These are phyloP conservation scores for Heliangelus exortis DNA, from an alignment of 2,797 vertebrate genomes.

Conservation along the genomic window DNA sequence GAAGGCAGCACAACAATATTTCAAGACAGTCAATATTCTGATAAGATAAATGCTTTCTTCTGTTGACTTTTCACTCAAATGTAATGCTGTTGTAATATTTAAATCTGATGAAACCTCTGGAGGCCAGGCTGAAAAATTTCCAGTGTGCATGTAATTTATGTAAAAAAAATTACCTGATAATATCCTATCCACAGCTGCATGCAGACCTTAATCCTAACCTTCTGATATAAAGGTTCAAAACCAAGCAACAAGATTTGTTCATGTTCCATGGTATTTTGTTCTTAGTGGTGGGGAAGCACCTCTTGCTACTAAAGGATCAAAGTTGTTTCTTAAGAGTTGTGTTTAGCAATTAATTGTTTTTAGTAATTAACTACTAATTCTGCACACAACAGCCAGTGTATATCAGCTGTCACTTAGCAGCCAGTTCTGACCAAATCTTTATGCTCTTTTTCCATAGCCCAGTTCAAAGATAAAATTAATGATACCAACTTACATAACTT, in stretches of 20 bases:
- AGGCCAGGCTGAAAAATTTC: neutral
- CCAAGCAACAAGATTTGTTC: neutral
- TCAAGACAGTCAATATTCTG: constrained; percentile 46
- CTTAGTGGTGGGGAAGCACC: neutral
- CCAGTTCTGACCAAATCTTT: neutral
- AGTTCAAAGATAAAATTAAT: neutral
- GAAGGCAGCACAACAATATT: constrained; percentile 14
- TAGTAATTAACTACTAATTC: neutral
- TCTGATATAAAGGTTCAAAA: neutral
- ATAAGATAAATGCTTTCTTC: constrained; percentile 41
- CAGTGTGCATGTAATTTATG: neutral
- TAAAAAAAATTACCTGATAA: neutral
- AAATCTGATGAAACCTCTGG: neutral
- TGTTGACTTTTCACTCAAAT: constrained; percentile 19
- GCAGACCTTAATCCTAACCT: neutral
- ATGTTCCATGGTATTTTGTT: neutral
- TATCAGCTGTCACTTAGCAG: neutral
- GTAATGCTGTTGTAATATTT: neutral
- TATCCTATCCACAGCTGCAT: neutral
- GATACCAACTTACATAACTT: neutral
- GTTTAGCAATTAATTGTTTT: neutral
- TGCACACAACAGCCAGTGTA: neutral
- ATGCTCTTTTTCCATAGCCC: neutral
- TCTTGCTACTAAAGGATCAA: neutral
- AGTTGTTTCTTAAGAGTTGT: neutral